Percentiles rank a stretch among this genome's conserved stretches.
phyloP scores from a whole-genome alignment of 2,797 vertebrate genomes.

The Sebastolobus altivelis region DNA sequence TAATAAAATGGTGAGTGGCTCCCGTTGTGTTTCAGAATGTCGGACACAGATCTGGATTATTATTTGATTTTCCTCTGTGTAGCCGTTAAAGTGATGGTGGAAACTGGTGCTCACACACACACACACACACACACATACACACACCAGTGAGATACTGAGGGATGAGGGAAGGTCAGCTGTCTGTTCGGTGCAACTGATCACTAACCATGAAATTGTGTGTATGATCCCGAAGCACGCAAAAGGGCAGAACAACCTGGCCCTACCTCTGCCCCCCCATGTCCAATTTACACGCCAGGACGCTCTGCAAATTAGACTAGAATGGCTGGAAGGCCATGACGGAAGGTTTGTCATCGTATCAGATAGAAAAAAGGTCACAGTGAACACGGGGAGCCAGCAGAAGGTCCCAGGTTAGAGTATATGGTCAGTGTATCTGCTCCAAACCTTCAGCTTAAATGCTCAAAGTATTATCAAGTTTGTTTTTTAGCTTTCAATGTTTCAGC shows the following conservation, averaged over 20 bases:
- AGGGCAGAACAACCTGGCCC: slow-evolving; percentile 62
- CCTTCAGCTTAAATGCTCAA: neutral
- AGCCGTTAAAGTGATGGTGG: slow-evolving; percentile 9
- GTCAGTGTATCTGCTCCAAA: neutral
- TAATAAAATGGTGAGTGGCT: slow-evolving; percentile 95
- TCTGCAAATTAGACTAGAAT: slow-evolving; percentile 44
- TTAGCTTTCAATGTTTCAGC: neutral
- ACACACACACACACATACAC: neutral
- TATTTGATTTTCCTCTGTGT: slow-evolving; percentile 64
- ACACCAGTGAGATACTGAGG: slow-evolving; percentile 26
- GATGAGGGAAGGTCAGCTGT: slow-evolving; percentile 53
- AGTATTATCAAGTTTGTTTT: neutral
- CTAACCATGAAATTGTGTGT: slow-evolving; percentile 80
- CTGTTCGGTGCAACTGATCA: slow-evolving; percentile 51
- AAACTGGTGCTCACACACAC: neutral
- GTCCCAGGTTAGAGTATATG: neutral
- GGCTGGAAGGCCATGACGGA: slow-evolving; percentile 20
- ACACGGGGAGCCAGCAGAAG: neutral
- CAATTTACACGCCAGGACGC: slow-evolving; percentile 22
- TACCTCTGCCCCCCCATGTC: slow-evolving; percentile 23
- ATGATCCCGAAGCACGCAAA: slow-evolving; percentile 53
- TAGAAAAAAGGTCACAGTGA: neutral
- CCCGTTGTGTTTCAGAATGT: slow-evolving; percentile 56
- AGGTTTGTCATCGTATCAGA: slow-evolving; percentile 22
- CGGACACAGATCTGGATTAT: slow-evolving; percentile 65